Conservation (phyloP, 2,113 vertebrate genomes). For the Salminus brasiliensis region DNA sequence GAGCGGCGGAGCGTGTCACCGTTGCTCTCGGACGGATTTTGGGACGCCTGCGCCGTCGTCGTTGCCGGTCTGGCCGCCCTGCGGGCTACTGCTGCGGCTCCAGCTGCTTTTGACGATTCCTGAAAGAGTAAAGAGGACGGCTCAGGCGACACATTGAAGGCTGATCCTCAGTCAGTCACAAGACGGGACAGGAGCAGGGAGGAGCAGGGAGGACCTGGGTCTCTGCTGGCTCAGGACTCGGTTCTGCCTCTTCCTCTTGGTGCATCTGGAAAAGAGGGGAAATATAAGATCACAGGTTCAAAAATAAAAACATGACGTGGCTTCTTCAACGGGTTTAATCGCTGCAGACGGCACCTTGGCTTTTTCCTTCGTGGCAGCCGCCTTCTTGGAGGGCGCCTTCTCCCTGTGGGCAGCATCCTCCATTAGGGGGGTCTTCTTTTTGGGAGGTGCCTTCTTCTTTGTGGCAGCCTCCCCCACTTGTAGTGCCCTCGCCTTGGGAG, state of each 20-base stretch:
- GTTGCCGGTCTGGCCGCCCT: not conserved
- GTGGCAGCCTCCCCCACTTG: not conserved
- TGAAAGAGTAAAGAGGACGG: not conserved
- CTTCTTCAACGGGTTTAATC: too few relatives aligned
- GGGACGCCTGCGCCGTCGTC: not conserved
- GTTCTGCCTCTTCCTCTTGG: too few relatives aligned
- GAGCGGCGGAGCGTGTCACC: constrained; percentile 52
- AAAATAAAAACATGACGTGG: too few relatives aligned
- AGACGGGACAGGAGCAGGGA: too few relatives aligned
- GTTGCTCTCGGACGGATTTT: not conserved
- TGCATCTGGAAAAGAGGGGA: not conserved
- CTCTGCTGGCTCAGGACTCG: not conserved
- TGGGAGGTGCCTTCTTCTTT: not conserved
- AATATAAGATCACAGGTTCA: not conserved
- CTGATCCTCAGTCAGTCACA: too few relatives aligned
- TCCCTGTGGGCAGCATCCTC: not conserved
- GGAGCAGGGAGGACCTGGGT: not conserved
- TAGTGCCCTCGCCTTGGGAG: not conserved
- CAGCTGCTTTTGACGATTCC: not conserved
- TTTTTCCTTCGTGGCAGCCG: not conserved
- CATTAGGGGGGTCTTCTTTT: not conserved
- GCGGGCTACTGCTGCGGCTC: not conserved
- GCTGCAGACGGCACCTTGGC: too few relatives aligned
- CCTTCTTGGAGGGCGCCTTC: not conserved
- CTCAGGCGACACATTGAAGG: not conserved